Base-by-base conservation (phyloP, 2,888 invertebrate species). In the Pycnomerus fuliginosus region DNA sequence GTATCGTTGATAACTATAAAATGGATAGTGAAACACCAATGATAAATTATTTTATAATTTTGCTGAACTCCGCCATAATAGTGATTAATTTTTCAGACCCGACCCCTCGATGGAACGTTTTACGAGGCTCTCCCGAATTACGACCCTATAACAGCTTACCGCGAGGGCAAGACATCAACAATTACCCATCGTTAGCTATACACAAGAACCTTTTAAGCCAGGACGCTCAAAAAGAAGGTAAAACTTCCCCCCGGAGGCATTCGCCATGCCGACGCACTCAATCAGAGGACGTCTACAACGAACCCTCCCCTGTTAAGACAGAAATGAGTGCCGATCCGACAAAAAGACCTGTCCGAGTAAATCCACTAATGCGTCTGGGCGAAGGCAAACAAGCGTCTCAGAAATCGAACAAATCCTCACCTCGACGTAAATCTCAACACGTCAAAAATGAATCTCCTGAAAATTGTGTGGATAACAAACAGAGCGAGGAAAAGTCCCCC, bases 121-220 rank as follows among this genome's bases (percentile, higher is more conserved):
- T 74, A 7, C 71, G 79, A 45, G 75, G 74, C 46, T 76, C 78
- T 1, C 73, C 79, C 17, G 76, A 81, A 66, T 68, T 79, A 62
- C 71, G 79, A 52, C 72, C 80, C 40, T 77, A 80, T 65, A 77
- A 78, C 54, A 83, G 82, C 60, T 65, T 83, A 16, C 82, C 81
- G 11, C 71, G 80, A 33, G 76, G 76, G 16, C 79, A 75, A 52
- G 74, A 76, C 52, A 73, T 74, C 48, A 68, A 60, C 50, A 66
- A 65, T 50, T 72, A 70, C 50, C 72, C 71, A n/a, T 66, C 70
- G 5, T 54, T 72, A 34, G 57, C 58, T 29, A 43, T 62, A 3
- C 66, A 69, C 41, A 65, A 60, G 41, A 58, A 53, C 32, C 30
- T 52, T 8, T 50, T 42, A 29, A 52, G 45, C 22, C 44, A 48